Evolutionary conservation across 2,888 invertebrate species (phyloP), one percentile per base, ranked within the genome.

Genomic region (Sialis fuliginosa): DNA sequence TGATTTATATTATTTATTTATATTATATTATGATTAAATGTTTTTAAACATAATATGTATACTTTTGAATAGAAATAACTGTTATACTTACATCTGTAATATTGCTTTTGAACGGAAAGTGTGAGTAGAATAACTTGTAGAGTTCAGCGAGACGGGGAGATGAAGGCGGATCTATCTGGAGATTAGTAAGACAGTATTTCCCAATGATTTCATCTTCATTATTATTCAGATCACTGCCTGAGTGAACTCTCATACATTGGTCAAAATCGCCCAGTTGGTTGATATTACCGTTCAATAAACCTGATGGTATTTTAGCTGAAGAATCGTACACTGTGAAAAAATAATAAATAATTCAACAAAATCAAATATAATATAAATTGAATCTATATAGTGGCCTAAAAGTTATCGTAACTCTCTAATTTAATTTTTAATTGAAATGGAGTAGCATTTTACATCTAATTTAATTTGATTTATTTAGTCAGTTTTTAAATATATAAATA

Each of bases 121-220:
- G 76, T 2, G 79, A 74, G 53, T 79, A 72, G 1, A 71, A 53
- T 13, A 74, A 57, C 22, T 67, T 70, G 54, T 79, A 68, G 8
- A 74, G 54, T 35, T 64, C 64, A 33, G 68, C 61, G 51, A 79
- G 63, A 46, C 70, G 65, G 54, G 46, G 68, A 64, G 56, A 72
- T 63, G 52, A 65, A 56, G 57, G 74, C 59, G 53, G 58, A 52
- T 72, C 67, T 6, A 79, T 62, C 57, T 78, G 74, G 35, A 80
- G 61, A 51, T 74, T 73, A 7, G 77, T 71, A 52, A 81, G 62
- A 54, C 81, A 81, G 55, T 81, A 81, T 60, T 78, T 70, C 4
- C 79, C 79, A 40, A 59, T 62, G 43, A 75, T 64, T 10, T 60
- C 60, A 5, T 60, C 56, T 39, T 58, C 58, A 49, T 60, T 62